These are phyloP conservation scores for Liodrosophila aerea DNA, from an alignment of 2,888 invertebrate species.

Conservation along the genomic window DNA sequence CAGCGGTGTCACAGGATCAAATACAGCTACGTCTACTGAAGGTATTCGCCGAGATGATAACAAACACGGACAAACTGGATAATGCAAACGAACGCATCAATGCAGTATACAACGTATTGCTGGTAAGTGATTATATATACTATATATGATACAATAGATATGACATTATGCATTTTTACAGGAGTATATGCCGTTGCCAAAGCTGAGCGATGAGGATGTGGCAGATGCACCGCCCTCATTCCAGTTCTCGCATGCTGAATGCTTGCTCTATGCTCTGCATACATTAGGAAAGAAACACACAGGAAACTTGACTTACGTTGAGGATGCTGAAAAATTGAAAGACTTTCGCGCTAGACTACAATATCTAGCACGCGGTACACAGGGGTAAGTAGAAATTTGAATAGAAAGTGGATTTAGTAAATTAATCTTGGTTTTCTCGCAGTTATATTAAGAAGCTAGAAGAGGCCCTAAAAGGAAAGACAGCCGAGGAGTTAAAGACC, in stretches of 20 bases:
- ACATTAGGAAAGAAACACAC: slow-evolving; percentile 91
- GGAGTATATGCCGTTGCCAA: slow-evolving; percentile 95
- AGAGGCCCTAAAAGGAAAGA: slow-evolving; percentile 86
- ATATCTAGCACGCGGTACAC: slow-evolving; percentile 95
- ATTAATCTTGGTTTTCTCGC: no score
- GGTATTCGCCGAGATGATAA: slow-evolving; percentile 92
- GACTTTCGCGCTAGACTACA: slow-evolving; percentile 93
- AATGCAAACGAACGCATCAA: slow-evolving; percentile 89
- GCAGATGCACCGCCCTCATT: slow-evolving; percentile 88
- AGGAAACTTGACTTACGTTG: slow-evolving; percentile 88
- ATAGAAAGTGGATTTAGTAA: no score
- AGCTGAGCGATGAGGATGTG: slow-evolving; percentile 85
- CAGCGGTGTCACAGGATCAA: slow-evolving; percentile 85
- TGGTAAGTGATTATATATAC: slow-evolving; percentile 85
- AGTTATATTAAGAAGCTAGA: slow-evolving; percentile 82
- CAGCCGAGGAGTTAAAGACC: slow-evolving; percentile 88
- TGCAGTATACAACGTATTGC: slow-evolving; percentile 89
- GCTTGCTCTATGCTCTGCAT: slow-evolving; percentile 90
- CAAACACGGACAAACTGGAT: slow-evolving; percentile 89
- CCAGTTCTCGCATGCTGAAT: slow-evolving; percentile 96
- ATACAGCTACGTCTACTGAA: slow-evolving; percentile 91
- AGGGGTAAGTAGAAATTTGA: slow-evolving; percentile 85
- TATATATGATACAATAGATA: background rate
- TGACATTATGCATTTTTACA: no score
- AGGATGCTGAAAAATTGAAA: slow-evolving; percentile 89